Conservation (phyloP, 2,113 vertebrate species). For the Seriola quinqueradiata region DNA sequence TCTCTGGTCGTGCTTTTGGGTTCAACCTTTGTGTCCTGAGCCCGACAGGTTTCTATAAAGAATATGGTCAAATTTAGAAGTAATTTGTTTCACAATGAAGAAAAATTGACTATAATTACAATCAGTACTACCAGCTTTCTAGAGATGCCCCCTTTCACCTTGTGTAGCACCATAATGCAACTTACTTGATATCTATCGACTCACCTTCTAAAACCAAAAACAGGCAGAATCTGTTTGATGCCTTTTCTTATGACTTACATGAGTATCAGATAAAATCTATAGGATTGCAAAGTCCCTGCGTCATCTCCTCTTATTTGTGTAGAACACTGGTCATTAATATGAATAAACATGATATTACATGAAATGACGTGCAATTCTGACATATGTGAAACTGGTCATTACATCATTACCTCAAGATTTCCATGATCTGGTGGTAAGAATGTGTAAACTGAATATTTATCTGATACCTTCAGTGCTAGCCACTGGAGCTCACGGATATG, state of each 20-base stretch:
- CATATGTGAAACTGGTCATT: constrained; percentile 22
- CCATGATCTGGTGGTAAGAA: background rate
- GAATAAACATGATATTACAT: background rate
- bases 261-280: background rate
- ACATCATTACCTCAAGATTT: background rate
- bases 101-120: constrained; percentile 37
- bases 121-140: background rate
- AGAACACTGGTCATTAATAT: background rate
- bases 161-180: background rate
- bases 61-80: background rate
- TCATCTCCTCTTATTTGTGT: constrained; percentile 17
- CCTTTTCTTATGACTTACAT: background rate
- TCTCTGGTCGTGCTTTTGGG: too few species aligned
- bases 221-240: background rate
- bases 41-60: background rate
- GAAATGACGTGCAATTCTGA: constrained; percentile 22
- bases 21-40: too few species aligned
- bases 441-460: too few species aligned
- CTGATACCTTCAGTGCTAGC: background rate
- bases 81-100: constrained; percentile 35
- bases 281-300: background rate
- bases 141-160: background rate
- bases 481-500: background rate
- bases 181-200: background rate
- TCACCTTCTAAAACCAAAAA: background rate